Base-by-base conservation (phyloP, 2,113 vertebrate genomes). In the Grammomys dolichurus region DNA sequence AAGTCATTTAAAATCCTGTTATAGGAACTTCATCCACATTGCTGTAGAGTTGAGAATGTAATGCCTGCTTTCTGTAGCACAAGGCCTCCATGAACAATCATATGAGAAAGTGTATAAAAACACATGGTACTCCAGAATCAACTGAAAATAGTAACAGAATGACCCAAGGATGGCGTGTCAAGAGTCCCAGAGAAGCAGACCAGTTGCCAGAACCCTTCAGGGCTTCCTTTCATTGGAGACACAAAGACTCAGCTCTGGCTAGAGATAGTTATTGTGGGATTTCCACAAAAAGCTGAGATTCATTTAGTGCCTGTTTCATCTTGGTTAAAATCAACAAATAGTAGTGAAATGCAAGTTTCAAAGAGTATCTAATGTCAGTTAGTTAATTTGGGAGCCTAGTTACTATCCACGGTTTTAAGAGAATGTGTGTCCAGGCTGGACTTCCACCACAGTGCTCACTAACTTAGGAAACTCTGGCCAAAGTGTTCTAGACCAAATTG, bases 401-500 rank as follows among this genome's bases (percentile, higher is more conserved):
- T 85, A 60, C 89, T 80, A 94, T 33, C 10, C 24, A 86, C 43
- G 82, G 8, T 77, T 89, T 67, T 95, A 40, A 94, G 12, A 90
- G 67, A 93, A 77, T 87, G 87, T 51, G 67, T 51, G 12, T 94
- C 63, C 0, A 17, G 46, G 36, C 13, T 69, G 26, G 73, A 91
- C 91, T 65, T 82, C 72, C 7, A 89, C 67, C 46, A 48, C 70
- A 20, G 94, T 48, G 80, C 9, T 92, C 33, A 89, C 48, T 73
- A 48, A 67, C 56, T 67, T 95, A 96, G 48, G 14, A n/a, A 94
- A 84, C 58, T 24, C 76, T 70, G 46, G 80, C 19, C 9, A 80
- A 69, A n/a, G 17, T 91, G 20, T 51, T 97, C 86, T 36, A 82
- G 11, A 94, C 96, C 72, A 93, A 96, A 95, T 90, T 93, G 5